Percentiles rank a stretch among this genome's conserved stretches.
These are phyloP conservation scores for Tonatia bakeri DNA, from an alignment of 2,113 vertebrate genomes.

Conservation along the genomic window DNA sequence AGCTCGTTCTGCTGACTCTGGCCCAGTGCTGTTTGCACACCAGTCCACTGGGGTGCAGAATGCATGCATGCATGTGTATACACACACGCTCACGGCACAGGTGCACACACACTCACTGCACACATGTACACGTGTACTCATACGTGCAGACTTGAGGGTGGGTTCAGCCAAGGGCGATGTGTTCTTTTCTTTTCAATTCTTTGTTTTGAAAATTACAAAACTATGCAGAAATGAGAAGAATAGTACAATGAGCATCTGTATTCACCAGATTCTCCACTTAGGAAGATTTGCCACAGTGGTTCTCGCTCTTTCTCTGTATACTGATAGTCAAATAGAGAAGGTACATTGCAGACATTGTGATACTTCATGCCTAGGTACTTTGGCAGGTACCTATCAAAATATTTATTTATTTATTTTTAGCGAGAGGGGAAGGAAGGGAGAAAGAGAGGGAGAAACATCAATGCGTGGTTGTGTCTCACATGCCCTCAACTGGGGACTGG, in stretches of 20 bases:
- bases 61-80: too few relatives aligned
- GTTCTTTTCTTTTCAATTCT: background rate
- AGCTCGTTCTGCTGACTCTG: background rate
- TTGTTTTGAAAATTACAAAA: background rate
- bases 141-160: background rate
- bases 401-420: background rate
- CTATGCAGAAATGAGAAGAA: background rate
- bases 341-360: background rate
- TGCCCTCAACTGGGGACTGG: too few relatives aligned
- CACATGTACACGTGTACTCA: background rate
- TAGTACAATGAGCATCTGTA: background rate
- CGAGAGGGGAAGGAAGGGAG: too few relatives aligned
- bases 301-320: background rate
- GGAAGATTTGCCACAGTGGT: background rate
- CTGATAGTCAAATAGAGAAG: background rate
- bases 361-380: background rate
- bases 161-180: background rate
- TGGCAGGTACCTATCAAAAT: background rate
- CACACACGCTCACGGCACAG: too few relatives aligned
- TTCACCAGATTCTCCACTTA: background rate
- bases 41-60: background rate
- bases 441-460: too few relatives aligned
- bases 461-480: too few relatives aligned
- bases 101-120: too few relatives aligned
- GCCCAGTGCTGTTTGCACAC: background rate